Evolutionary conservation across 2,888 invertebrate genomes (phyloP).

Genomic region (Apoda limacodes): DNA sequence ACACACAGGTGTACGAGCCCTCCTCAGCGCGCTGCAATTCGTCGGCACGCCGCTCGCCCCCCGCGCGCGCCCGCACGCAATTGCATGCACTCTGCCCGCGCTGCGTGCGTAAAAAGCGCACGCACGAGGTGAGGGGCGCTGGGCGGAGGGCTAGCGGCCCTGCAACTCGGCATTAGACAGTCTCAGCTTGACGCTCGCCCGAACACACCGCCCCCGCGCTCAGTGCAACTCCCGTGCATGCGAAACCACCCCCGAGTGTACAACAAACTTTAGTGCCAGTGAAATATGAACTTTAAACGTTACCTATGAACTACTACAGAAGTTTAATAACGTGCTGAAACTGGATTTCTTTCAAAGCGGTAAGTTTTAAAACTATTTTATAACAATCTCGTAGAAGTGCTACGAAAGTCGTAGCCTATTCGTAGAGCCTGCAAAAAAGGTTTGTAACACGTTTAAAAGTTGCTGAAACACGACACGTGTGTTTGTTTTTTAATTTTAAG

Average conservation of each 20-base stretch:
- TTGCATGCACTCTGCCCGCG: conserved; percentile 60
- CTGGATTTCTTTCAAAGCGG: conserved; percentile 30
- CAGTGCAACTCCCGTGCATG: conserved; percentile 38
- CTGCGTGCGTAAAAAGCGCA: conserved; percentile 68
- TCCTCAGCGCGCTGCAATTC: conserved; percentile 65
- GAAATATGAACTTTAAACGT: conserved; percentile 12
- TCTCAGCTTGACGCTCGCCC: conserved; percentile 58
- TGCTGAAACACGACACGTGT: too few relatives aligned
- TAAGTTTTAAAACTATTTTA: conserved; percentile 21
- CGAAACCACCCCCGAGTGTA: conserved; percentile 50
- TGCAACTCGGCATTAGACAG: conserved; percentile 37
- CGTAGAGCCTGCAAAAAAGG: conserved; percentile 12
- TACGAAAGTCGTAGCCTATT: conserved; percentile 24
- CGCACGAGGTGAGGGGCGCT: conserved; percentile 53
- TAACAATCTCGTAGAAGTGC: conserved; percentile 26
- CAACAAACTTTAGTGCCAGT: conserved; percentile 55
- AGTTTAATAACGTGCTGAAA: not conserved
- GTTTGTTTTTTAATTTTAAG: conserved; percentile 16
- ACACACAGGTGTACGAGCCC: conserved; percentile 48
- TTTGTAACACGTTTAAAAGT: too few relatives aligned
- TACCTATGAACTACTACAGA: not conserved
- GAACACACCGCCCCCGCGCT: conserved; percentile 63
- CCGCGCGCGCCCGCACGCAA: conserved; percentile 55
- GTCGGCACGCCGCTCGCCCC: conserved; percentile 40
- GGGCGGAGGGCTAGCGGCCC: conserved; percentile 36